A percentile compares a stretch with the other conserved stretches of the same genome.
Conservation (phyloP, 2,113 vertebrate species). For the Strix aluco region DNA sequence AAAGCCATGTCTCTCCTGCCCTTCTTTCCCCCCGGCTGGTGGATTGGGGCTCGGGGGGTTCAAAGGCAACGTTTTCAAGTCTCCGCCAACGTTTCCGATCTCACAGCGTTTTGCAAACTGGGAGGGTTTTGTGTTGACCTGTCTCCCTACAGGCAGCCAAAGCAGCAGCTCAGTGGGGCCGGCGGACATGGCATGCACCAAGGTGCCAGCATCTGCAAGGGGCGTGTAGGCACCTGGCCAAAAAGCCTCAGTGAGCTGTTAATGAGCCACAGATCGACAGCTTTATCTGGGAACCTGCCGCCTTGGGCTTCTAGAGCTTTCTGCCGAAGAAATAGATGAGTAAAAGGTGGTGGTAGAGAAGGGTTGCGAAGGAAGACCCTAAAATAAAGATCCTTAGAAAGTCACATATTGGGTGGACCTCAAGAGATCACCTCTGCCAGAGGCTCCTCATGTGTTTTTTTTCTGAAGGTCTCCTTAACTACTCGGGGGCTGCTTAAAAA, state of each 20-base stretch:
- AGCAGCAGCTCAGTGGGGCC: background rate
- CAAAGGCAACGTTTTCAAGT: background rate
- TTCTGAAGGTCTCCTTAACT: background rate
- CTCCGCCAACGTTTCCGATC: fast-evolving
- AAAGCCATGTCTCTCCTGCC: background rate
- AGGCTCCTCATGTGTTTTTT: fast-evolving
- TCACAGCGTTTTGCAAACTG: fast-evolving
- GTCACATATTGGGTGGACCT: background rate
- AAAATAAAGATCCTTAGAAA: background rate
- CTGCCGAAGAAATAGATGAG: background rate
- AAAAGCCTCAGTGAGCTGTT: background rate
- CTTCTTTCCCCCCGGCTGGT: background rate
- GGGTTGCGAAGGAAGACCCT: background rate
- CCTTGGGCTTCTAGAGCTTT: background rate
- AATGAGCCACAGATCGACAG: background rate
- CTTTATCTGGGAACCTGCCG: background rate
- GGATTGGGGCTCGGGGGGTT: background rate
- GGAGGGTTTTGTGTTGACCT: background rate
- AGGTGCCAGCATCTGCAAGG: background rate
- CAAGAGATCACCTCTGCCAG: background rate
- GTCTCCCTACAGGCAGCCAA: background rate
- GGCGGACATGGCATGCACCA: fast-evolving
- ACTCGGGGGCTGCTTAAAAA: background rate
- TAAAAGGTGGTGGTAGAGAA: background rate
- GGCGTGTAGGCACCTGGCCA: background rate